Base-by-base conservation (phyloP, 2,797 vertebrate genomes). In the Sparidentex hasta region DNA sequence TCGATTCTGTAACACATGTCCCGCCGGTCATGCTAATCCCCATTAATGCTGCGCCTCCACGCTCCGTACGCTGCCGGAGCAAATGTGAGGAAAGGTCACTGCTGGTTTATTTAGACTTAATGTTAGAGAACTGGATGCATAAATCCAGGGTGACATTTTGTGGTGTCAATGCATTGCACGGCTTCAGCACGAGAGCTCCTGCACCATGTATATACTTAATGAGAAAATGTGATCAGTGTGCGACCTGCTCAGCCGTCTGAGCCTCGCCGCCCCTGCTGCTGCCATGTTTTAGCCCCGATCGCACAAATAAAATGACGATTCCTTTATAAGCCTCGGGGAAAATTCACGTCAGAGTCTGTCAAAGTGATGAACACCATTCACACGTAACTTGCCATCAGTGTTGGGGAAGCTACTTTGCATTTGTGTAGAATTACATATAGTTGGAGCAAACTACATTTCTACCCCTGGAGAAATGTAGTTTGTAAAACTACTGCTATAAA, bases 21-120 rank as follows among this genome's bases (percentile, higher is more conserved):
- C 68, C 44, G 41, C 21, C n/a, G 18, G 74, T 68, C 54, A 63
- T 27, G 29, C 56, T 82, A 78, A 87, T 88, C 80, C 54, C 11
- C 58, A 59, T 72, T 76, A 71, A 65, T 68, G 76, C 25, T 66
- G 71, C 43, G 74, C 44, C 57, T 71, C 47, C 71, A 41, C 20
- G 59, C 44, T 71, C 65, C 23, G 33, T 67, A 82, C 55, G 63
- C 41, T 50, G 72, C 65, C 65, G 65, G 38, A 65, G 55, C 44
- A 72, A 65, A 83, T 57, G 62, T 66, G 27, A 72, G 52, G 70
- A 87, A 88, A 87, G 76, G 83, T 88, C 69, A 68, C 57, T 2
- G 11, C 8, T 56, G 11, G 21, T 65, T 81, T 71, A 64, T 81
- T 76, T 74, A 73, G 38, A 21, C n/a, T 23, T 11, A 2, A n/a